Percentiles rank a stretch among this genome's conserved stretches.
Conservation (phyloP, 2,888 invertebrate species). For the Tetragonisca angustula region DNA sequence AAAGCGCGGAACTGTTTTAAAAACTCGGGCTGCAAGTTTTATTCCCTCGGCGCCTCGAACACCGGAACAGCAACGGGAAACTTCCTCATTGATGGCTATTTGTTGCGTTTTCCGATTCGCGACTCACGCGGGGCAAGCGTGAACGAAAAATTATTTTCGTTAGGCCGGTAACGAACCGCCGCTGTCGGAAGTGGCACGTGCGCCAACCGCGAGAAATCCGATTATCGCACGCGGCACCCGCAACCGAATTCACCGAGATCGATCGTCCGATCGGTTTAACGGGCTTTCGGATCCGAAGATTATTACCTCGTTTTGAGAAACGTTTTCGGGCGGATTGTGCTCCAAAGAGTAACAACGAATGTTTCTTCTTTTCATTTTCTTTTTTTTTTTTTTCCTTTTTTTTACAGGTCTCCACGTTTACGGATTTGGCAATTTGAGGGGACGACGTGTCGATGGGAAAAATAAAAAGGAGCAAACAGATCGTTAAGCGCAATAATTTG, state of each 20-base stretch:
- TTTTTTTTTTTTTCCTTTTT: too few species aligned
- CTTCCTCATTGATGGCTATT: conserved; percentile 73
- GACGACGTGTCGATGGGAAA: not conserved
- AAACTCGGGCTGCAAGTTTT: conserved; percentile 47
- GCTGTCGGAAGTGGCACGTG: not conserved
- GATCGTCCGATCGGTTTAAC: not conserved
- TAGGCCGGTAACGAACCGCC: conserved; percentile 35
- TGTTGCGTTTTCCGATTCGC: conserved; percentile 64
- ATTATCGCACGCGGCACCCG: not conserved
- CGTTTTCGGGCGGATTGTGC: too few species aligned
- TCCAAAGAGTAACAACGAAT: too few species aligned
- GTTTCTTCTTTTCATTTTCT: too few species aligned
- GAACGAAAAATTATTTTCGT: conserved; percentile 55
- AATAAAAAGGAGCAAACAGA: not conserved
- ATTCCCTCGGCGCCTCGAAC: conserved; percentile 67
- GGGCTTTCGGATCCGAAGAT: not conserved
- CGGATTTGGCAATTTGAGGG: not conserved
- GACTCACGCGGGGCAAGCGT: conserved; percentile 30
- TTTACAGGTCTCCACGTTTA: too few species aligned
- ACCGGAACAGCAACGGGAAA: conserved; percentile 54
- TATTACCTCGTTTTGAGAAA: not conserved
- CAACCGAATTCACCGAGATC: not conserved
- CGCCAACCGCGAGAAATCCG: not conserved
- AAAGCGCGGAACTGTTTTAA: conserved; percentile 71
- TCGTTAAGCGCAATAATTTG: conserved; percentile 9